Conservation (phyloP, 2,797 vertebrate genomes). For the Huso huso region DNA sequence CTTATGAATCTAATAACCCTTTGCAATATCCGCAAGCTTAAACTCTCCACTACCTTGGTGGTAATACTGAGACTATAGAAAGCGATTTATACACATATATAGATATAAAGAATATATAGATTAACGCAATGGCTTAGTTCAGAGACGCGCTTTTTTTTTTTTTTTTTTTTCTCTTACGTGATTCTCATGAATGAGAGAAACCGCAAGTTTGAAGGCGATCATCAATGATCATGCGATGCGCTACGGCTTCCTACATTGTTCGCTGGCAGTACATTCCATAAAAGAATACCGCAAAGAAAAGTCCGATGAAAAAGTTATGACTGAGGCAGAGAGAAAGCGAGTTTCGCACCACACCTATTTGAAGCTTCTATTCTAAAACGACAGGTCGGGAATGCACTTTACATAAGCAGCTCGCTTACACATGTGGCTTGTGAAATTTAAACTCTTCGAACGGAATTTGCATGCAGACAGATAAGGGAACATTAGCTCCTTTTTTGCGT, state of each 20-base stretch:
- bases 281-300: conserved; percentile 43
- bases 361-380: conserved; percentile 14
- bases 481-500: conserved; percentile 36
- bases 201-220: conserved; percentile 56
- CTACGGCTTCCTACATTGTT: conserved; percentile 44
- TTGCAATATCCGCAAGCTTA: conserved; percentile 95
- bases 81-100: conserved; percentile 50
- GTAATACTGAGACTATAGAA: conserved; percentile 75
- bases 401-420: conserved; percentile 46
- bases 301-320: conserved; percentile 49
- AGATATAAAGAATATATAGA: conserved; percentile 64
- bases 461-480: conserved; percentile 54
- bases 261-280: conserved; percentile 39
- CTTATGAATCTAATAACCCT: conserved; percentile 99
- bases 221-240: conserved; percentile 50
- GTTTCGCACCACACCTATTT: not conserved
- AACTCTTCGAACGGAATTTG: conserved; percentile 38
- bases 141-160: conserved; percentile 76
- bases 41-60: conserved; percentile 93
- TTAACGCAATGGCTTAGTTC: conserved; percentile 80
- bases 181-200: conserved; percentile 79
- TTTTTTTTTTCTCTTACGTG: conserved; percentile 61
- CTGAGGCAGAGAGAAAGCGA: conserved; percentile 15
- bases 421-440: conserved; percentile 46
- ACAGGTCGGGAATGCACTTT: conserved; percentile 37